Evolutionary conservation across 2,113 vertebrate genomes (phyloP), one percentile per base, ranked within the genome.

Genomic region (Perca schrenkii): DNA sequence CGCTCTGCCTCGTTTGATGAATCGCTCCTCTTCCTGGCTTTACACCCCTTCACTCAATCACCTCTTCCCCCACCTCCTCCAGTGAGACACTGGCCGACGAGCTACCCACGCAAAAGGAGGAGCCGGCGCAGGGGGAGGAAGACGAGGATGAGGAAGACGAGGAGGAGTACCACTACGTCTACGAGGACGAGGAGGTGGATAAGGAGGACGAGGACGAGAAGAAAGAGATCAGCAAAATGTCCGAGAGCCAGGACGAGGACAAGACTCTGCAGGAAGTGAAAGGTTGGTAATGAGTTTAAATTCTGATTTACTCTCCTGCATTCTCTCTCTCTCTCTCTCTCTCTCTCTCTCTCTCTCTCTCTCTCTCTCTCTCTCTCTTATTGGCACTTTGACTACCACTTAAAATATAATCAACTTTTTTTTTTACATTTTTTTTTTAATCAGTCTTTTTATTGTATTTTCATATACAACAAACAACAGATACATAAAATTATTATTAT

Each of bases 181-280:
- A 96, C 4, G 97, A 96, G 22, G 97, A 98, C 0, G 97, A 97
- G 86, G 97, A 97, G 22, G 93, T 85, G 0, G 96, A 98, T 56
- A 93, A 95, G 0, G 94, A 97, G 56, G 97, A 97, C 53, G 96
- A 93, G 3, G 95, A 96, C n/a, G 96, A 96, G 82, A 95, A 95
- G 0, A 95, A 96, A 2, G 96, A 97, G 77, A 93, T 94, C 1
- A 94, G 93, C 94, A 84, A 83, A 77, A 82, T 92, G 91, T 21
- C 94, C 71, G 87, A 96, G 16, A 74, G 85, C 21, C 84, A 93
- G 0, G 96, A 96, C 17, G 96, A 96, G 70, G 97, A 94, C 22
- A 91, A 96, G 87, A 93, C 95, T 61, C 88, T 95, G 70, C 95
- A 96, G 0, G 97, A 99, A 17, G 96, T 97, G 62, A 97, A 98